Conservation (phyloP, 1,140 invertebrate genomes). For the Popillia japonica region DNA sequence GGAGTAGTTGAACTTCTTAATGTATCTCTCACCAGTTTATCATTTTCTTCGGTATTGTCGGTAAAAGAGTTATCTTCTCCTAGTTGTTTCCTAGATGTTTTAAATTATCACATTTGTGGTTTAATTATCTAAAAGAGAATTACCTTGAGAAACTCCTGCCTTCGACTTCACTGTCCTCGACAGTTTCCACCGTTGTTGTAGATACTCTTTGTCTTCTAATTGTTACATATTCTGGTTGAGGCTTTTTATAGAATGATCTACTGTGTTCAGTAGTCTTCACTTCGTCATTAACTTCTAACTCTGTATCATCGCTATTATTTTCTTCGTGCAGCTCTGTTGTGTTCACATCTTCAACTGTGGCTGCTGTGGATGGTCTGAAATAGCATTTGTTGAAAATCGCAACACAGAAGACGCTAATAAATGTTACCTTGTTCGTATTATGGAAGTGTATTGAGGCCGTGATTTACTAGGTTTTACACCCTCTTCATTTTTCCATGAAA, state of each 20-base stretch:
- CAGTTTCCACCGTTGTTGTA: conserved; percentile 57
- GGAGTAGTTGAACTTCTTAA: conserved; percentile 41
- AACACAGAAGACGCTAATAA: conserved; percentile 19
- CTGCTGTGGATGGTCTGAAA: conserved; percentile 43
- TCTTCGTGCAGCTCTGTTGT: too few relatives aligned
- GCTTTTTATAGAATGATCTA: conserved; percentile 48
- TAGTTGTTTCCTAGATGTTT: not conserved
- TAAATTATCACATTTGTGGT: not conserved
- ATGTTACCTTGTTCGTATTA: conserved; percentile 61
- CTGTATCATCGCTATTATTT: conserved; percentile 48
- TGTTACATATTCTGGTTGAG: conserved; percentile 70
- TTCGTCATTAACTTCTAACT: conserved; percentile 49
- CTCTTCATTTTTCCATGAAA: conserved; percentile 62
- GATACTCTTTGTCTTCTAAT: conserved; percentile 69
- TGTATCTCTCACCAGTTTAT: conserved; percentile 6
- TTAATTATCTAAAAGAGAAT: not conserved
- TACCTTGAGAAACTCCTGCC: conserved; percentile 7
- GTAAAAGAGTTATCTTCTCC: conserved; percentile 8
- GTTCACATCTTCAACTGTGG: conserved; percentile 48
- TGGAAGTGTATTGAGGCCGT: conserved; percentile 70
- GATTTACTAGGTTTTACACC: conserved; percentile 57
- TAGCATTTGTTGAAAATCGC: too few relatives aligned
- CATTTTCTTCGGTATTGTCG: conserved; percentile 16
- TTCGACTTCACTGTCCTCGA: conserved; percentile 48
- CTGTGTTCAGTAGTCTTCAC: conserved; percentile 44